phyloP scores from a whole-genome alignment of 2,113 vertebrate genomes.

The Gymnobelideus leadbeateri region DNA sequence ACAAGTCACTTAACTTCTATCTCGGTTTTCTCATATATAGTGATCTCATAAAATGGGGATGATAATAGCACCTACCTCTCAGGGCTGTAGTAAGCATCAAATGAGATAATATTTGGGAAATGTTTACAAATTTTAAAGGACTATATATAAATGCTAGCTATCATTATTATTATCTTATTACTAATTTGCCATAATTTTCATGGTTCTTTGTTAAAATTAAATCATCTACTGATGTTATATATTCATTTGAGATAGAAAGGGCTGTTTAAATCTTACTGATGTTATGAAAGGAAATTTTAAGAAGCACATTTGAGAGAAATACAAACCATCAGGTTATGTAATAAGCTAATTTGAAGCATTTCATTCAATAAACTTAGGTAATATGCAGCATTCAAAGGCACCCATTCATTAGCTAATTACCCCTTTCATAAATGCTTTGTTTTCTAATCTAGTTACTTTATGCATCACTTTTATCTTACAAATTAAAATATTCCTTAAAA shows the following conservation, averaged over 20 bases:
- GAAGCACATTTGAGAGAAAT: conserved; percentile 24
- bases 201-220: conserved; percentile 27
- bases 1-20: too few relatives aligned
- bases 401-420: conserved; percentile 7
- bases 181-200: not conserved
- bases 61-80: too few relatives aligned
- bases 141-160: not conserved
- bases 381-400: conserved; percentile 24
- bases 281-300: conserved; percentile 36
- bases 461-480: not conserved
- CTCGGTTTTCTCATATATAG: too few relatives aligned
- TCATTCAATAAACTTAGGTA: not conserved
- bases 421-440: conserved; percentile 21
- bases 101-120: too few relatives aligned
- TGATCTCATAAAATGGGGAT: too few relatives aligned
- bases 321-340: not conserved
- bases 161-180: not conserved
- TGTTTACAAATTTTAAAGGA: not conserved
- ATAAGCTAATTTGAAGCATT: not conserved
- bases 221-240: conserved; percentile 13
- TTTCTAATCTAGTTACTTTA: conserved; percentile 49
- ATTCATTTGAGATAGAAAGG: conserved; percentile 37
- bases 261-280: conserved; percentile 4
- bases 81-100: too few relatives aligned
- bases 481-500: not conserved